Evolutionary conservation across 2,888 invertebrate species (phyloP).

Genomic region (Agrotis puta): DNA sequence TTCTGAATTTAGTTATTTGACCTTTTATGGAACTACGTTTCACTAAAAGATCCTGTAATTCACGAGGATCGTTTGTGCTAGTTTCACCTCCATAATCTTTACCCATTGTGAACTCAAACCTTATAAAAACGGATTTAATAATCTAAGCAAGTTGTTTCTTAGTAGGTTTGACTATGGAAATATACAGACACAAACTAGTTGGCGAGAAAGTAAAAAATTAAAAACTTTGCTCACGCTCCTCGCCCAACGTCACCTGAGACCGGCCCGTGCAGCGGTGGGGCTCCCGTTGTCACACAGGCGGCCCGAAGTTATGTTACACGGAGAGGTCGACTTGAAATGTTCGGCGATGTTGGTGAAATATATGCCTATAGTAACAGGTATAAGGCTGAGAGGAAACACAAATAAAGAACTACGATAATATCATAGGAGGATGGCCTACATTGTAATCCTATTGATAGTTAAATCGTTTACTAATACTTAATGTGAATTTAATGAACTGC

Average conservation of each 20-base stretch:
- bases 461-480: not conserved
- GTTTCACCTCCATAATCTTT: no score
- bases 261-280: not conserved
- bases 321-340: not conserved
- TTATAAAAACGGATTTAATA: not conserved
- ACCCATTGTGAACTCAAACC: no score
- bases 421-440: not conserved
- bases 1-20: slow-evolving; percentile 5
- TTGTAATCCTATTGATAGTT: not conserved
- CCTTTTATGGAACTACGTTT: slow-evolving; percentile 16
- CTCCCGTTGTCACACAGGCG: not conserved
- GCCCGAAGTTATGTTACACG: not conserved
- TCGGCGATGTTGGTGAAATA: not conserved
- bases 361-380: not conserved
- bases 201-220: not conserved
- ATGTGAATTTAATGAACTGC: not conserved
- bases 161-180: slow-evolving; percentile 4
- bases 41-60: slow-evolving; percentile 5
- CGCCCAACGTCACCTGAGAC: slow-evolving; percentile 5
- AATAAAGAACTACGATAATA: not conserved
- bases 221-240: slow-evolving; percentile 14
- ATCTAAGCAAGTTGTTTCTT: not conserved
- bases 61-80: no score
- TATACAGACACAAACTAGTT: not conserved
- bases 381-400: not conserved